Percentiles rank a stretch among this genome's conserved stretches.
Evolutionary conservation across 2,113 vertebrate species (phyloP).

Genomic region (Plecotus auritus): DNA sequence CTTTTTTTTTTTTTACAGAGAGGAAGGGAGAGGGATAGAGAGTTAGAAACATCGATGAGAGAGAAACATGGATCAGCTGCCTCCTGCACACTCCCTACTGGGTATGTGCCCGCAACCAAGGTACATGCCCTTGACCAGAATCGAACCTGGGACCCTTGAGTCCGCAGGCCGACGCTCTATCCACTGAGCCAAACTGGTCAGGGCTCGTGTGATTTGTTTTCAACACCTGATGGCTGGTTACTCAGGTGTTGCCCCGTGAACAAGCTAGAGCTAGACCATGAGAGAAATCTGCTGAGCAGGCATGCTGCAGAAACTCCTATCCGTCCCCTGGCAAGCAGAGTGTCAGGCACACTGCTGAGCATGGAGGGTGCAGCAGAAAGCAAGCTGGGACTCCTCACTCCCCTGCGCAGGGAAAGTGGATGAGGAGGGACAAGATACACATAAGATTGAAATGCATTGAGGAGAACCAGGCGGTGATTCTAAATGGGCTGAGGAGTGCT

Average conservation of each 20-base stretch:
- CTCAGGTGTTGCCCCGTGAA: no score
- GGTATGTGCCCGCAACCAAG: no score
- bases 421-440: no score
- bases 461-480: not conserved
- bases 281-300: rapidly evolving
- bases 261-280: not conserved
- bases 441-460: rapidly evolving
- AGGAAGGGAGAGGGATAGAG: no score
- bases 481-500: rapidly evolving
- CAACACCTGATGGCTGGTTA: not conserved
- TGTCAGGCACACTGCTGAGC: not conserved
- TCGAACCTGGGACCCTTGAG: no score
- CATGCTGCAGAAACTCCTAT: rapidly evolving
- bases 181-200: no score
- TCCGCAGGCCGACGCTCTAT: no score
- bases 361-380: rapidly evolving
- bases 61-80: no score
- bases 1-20: no score
- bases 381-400: not conserved
- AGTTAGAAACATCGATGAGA: no score
- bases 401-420: not conserved
- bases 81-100: no score
- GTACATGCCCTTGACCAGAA: no score
- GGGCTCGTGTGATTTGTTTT: rapidly evolving
- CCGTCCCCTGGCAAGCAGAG: rapidly evolving